These are phyloP conservation scores for Pangasius krempfi DNA, from an alignment of 2,797 vertebrate species.

Conservation along the genomic window DNA sequence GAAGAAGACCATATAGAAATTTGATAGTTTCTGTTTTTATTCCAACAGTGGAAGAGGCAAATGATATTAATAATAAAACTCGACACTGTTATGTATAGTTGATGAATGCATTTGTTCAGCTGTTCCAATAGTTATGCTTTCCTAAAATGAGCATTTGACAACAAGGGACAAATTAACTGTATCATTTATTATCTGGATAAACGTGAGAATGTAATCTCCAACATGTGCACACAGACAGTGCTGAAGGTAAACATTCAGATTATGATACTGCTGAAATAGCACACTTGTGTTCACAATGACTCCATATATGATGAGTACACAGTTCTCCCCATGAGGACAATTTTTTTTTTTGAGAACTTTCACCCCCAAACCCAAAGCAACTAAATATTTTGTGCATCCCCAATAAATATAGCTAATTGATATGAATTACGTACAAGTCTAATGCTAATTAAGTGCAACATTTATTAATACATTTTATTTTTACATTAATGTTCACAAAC, in stretches of 20 bases:
- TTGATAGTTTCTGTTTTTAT: neutral
- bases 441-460: neutral
- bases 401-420: neutral
- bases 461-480: neutral
- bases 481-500: neutral
- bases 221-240: neutral
- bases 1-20: neutral
- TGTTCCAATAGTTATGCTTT: neutral
- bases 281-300: neutral
- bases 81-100: neutral
- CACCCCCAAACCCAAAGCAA: neutral
- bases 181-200: neutral
- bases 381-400: neutral
- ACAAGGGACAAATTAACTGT: neutral
- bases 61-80: neutral
- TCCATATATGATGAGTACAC: neutral
- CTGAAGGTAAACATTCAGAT: constrained; percentile 8
- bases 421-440: neutral
- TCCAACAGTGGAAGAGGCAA: neutral
- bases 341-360: neutral
- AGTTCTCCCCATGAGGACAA: neutral
- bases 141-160: neutral
- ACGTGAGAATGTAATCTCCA: neutral
- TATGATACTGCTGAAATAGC: neutral
- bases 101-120: neutral